A percentile compares a stretch with the other conserved stretches of the same genome.
phyloP scores from a whole-genome alignment of 2,113 vertebrate genomes.

The Carlito syrichta region DNA sequence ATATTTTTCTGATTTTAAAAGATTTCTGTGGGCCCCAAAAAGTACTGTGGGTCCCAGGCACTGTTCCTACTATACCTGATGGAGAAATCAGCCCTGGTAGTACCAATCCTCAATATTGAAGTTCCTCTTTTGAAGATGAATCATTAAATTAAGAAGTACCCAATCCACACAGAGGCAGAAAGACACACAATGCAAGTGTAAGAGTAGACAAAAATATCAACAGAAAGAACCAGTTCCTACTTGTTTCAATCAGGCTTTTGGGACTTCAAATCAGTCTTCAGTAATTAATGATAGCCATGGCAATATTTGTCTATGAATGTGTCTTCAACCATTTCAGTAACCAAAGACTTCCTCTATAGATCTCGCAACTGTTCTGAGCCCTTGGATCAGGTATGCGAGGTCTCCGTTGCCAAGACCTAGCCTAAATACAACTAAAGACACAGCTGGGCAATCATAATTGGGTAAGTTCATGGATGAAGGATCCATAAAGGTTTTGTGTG shows the following conservation, averaged over 20 bases:
- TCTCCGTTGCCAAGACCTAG: slow-evolving; percentile 10
- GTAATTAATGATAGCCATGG: slow-evolving; percentile 4
- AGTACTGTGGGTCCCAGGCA: neutral
- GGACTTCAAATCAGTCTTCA: neutral
- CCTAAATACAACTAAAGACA: slow-evolving; percentile 45
- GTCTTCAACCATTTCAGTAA: neutral
- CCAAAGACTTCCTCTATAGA: slow-evolving; percentile 1
- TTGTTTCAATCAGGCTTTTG: neutral
- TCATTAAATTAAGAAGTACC: neutral
- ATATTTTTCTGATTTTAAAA: slow-evolving; percentile 21
- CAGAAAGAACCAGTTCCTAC: neutral
- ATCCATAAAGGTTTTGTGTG: slow-evolving; percentile 53
- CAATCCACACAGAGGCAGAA: neutral
- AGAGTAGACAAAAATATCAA: neutral
- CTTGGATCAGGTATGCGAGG: slow-evolving; percentile 32
- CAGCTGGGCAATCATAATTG: slow-evolving; percentile 54
- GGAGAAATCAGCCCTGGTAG: neutral
- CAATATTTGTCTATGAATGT: neutral
- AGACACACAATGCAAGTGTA: neutral
- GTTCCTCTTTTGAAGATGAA: neutral
- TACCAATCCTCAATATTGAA: neutral
- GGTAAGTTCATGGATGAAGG: slow-evolving; percentile 63
- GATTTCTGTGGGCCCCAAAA: neutral
- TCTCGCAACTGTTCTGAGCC: neutral
- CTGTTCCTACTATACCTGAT: neutral